Evolutionary conservation across 1,140 invertebrate species (phyloP).

Genomic region (Aphaenogaster rudis): DNA sequence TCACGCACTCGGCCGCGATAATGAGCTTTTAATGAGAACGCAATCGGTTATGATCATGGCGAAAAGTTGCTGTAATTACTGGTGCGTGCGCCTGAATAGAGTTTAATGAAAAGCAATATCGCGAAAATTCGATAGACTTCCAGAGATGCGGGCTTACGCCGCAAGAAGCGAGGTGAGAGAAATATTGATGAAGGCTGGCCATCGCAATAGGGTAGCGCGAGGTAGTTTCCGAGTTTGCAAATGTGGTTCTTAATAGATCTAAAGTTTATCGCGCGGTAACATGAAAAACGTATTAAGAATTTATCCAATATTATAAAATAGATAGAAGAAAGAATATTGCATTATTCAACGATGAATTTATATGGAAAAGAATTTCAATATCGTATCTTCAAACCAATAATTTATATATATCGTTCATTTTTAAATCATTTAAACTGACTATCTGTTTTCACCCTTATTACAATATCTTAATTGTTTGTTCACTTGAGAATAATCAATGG

Average conservation of each 20-base stretch:
- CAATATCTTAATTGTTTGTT: not conserved
- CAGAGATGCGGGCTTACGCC: conserved; percentile 20
- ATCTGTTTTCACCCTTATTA: not conserved
- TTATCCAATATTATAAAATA: not conserved
- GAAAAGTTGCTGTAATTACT: conserved; percentile 72
- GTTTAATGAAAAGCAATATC: conserved; percentile 76
- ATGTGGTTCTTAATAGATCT: conserved; percentile 65
- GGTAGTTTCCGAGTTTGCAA: conserved; percentile 60
- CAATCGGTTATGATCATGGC: conserved; percentile 65
- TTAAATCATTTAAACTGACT: not conserved
- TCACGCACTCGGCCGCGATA: conserved; percentile 65
- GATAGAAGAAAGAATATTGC: not conserved
- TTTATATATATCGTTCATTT: not conserved
- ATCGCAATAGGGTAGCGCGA: conserved; percentile 49
- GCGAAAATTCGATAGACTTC: conserved; percentile 68
- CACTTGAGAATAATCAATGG: not conserved
- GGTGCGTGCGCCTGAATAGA: conserved; percentile 65
- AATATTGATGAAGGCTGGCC: conserved; percentile 72
- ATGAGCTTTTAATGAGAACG: conserved; percentile 74
- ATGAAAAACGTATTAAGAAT: conserved; percentile 25
- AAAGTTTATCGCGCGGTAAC: conserved; percentile 48
- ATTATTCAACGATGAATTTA: conserved; percentile 16
- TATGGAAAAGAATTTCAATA: not conserved
- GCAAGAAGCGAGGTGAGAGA: conserved; percentile 70
- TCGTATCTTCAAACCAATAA: not conserved